Evolutionary conservation across 2,113 vertebrate species (phyloP).

Genomic region (Spermophilus dauricus): DNA sequence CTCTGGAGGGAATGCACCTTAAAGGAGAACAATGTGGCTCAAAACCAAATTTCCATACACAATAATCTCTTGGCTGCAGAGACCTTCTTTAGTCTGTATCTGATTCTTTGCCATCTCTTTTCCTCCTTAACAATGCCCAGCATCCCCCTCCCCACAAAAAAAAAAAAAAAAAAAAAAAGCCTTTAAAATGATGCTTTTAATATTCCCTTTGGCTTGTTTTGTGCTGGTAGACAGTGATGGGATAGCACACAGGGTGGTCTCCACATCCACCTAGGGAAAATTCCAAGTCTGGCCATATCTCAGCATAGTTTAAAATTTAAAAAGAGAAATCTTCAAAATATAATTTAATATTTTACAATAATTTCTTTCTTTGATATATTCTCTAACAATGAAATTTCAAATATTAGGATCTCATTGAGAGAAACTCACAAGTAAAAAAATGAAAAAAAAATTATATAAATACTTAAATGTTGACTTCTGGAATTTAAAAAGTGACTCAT

Average conservation of each 20-base stretch:
- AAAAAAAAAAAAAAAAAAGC: no score
- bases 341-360: background rate
- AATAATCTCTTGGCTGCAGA: background rate
- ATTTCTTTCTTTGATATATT: background rate
- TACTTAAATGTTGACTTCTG: conserved; percentile 4
- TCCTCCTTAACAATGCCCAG: background rate
- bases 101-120: background rate
- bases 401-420: background rate
- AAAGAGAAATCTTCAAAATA: background rate
- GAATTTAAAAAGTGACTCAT: conserved; percentile 31
- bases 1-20: background rate
- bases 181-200: background rate
- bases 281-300: background rate
- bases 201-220: background rate
- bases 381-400: conserved; percentile 26
- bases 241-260: background rate
- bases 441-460: background rate
- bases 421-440: conserved; percentile 7
- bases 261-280: background rate
- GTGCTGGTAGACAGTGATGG: background rate
- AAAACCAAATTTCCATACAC: background rate
- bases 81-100: background rate
- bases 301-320: background rate
- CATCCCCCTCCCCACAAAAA: no score
- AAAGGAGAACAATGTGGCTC: background rate